A percentile compares a stretch with the other conserved stretches of the same genome.
Conservation (phyloP, 35 echinoderm and acorn worm species). For the Amphiura filiformis region DNA sequence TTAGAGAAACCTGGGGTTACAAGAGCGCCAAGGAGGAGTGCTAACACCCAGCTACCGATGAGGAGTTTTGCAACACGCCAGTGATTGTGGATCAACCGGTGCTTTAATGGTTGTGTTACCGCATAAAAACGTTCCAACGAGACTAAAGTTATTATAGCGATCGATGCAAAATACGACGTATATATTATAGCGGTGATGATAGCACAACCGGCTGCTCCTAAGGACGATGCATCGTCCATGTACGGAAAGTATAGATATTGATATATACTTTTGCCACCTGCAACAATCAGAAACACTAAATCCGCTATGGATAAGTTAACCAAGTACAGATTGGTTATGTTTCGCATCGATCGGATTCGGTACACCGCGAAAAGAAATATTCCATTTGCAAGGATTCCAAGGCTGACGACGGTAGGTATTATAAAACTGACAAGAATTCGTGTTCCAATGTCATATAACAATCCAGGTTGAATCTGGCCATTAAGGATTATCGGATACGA, state of each 20-base stretch:
- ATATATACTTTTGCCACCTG: neutral
- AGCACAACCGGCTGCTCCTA: neutral
- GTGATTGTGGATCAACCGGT: neutral
- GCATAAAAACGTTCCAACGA: constrained; percentile 1
- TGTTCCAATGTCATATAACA: neutral
- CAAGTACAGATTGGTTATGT: neutral
- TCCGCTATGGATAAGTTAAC: neutral
- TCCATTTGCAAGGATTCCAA: neutral
- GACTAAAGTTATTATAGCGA: neutral
- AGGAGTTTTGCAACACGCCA: neutral
- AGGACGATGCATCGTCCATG: neutral
- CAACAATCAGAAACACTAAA: neutral
- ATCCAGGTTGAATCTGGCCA: neutral
- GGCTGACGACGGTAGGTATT: neutral
- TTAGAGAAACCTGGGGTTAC: neutral
- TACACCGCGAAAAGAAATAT: neutral
- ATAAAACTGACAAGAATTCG: neutral
- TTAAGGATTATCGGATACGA: neutral
- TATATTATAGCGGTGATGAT: neutral
- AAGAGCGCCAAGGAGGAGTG: neutral
- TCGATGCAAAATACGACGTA: constrained; percentile 1
- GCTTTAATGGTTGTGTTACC: neutral
- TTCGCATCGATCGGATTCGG: neutral
- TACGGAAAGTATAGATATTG: neutral
- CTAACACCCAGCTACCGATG: neutral